A percentile compares a stretch with the other conserved stretches of the same genome.
Evolutionary conservation across 2,888 invertebrate species (phyloP).

Genomic region (Gymnocheta viridis): DNA sequence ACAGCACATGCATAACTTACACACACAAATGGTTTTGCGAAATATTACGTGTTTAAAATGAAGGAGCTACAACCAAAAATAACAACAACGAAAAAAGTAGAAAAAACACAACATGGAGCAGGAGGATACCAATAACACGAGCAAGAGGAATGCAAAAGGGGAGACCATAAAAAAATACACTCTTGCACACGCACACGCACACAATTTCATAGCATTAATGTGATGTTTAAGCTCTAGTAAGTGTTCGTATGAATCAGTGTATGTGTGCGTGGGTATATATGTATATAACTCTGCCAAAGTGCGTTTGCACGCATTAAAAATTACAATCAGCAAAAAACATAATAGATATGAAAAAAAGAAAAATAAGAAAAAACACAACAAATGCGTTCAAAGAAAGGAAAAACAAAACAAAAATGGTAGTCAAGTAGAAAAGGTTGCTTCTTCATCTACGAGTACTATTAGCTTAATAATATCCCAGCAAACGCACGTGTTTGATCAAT

Average conservation of each 20-base stretch:
- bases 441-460: too few relatives aligned
- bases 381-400: too few relatives aligned
- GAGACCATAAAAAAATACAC: conserved; percentile 19
- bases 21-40: conserved; percentile 49
- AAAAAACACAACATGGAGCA: conserved; percentile 22
- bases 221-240: neutral
- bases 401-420: too few relatives aligned
- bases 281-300: conserved; percentile 54
- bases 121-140: neutral
- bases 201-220: neutral
- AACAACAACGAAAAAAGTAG: neutral
- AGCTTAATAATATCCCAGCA: too few relatives aligned
- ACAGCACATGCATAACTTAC: conserved; percentile 4
- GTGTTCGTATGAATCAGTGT: neutral
- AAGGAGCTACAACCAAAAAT: conserved; percentile 37
- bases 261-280: neutral
- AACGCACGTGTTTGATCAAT: too few relatives aligned
- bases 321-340: conserved; percentile 30
- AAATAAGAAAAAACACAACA: too few relatives aligned
- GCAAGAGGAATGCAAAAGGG: conserved; percentile 61
- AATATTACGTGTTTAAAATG: conserved; percentile 44
- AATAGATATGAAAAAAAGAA: neutral
- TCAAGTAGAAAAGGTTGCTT: too few relatives aligned
- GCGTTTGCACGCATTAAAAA: conserved; percentile 57
- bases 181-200: neutral